Conservation (phyloP, 2,888 invertebrate genomes). For the Nomada hirtipes region DNA sequence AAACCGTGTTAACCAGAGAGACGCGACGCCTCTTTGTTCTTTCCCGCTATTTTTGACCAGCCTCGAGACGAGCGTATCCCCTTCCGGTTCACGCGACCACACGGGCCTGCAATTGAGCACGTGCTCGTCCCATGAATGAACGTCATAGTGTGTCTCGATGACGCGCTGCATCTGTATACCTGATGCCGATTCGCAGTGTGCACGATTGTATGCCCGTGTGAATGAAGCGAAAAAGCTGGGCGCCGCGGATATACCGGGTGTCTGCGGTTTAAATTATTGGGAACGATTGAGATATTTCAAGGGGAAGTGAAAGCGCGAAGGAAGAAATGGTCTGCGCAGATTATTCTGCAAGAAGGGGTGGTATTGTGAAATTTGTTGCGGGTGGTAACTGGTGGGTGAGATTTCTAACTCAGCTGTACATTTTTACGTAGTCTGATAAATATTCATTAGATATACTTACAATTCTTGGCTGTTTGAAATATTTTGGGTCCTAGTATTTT, state of each 20-base stretch:
- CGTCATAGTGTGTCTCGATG: constrained; percentile 51
- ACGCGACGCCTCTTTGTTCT: constrained; percentile 64
- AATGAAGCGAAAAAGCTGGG: constrained; percentile 55
- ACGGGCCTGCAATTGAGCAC: constrained; percentile 48
- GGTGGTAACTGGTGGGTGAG: too few relatives aligned
- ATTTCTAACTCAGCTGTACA: too few relatives aligned
- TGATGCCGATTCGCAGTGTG: constrained; percentile 49
- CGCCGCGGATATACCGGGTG: not conserved
- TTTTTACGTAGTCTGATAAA: too few relatives aligned
- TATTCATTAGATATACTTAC: too few relatives aligned
- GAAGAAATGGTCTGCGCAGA: too few relatives aligned
- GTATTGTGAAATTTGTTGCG: too few relatives aligned
- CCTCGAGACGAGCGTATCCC: constrained; percentile 53
- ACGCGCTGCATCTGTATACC: constrained; percentile 40
- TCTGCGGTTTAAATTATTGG: not conserved
- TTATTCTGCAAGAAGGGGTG: too few relatives aligned
- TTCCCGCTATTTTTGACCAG: constrained; percentile 66
- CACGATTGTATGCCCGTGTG: constrained; percentile 39
- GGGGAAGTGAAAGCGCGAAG: too few relatives aligned
- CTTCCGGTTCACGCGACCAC: constrained; percentile 29
- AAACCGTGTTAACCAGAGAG: constrained; percentile 13
- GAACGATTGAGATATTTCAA: too few relatives aligned
- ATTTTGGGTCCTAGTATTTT: too few relatives aligned
- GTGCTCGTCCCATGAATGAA: constrained; percentile 66
- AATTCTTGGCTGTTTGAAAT: too few relatives aligned